Base-by-base conservation (phyloP, 2,797 vertebrate genomes). In the Etheostoma perlongum region DNA sequence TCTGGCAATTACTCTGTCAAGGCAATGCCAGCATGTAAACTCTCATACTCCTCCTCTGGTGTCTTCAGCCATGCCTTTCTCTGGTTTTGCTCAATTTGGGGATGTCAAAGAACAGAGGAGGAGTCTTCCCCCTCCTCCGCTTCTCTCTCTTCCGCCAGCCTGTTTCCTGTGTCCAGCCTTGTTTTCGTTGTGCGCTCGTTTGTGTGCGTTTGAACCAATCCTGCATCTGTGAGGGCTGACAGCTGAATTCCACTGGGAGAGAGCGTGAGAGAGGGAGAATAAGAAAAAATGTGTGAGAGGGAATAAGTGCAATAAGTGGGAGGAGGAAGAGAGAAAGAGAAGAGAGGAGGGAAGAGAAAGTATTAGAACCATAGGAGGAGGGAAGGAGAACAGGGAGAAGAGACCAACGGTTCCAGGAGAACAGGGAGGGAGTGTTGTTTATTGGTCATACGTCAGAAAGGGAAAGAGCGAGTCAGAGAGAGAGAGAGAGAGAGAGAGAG, bases 181-280 rank as follows among this genome's bases (percentile, higher is more conserved):
- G 88, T 93, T 92, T 93, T 91, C 74, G 70, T 88, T 88, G 68
- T 62, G 66, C 40, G 78, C 79, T 90, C 76, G 79, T 91, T 90
- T 90, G 82, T 79, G 84, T 64, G 85, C 66, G 49, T 84, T 92
- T 91, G 80, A 92, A 88, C 87, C 88, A 61, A 54, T 84, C 79
- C 82, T 63, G 86, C 89, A 88, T 93, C 91, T 93, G 89, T 77
- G 88, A 88, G 73, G 84, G 88, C 91, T 94, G 92, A 93, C 93
- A 91, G 91, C 90, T 90, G 91, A 93, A 94, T 93, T 93, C 93
- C 92, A 85, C 82, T 1, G 90, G 90, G 93, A 92, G 83, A 76
- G 74, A 86, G 68, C 25, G 83, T 72, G 89, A 86, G 90, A 89
- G 91, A 75, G 79, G 52, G 83, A 79, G 91, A 73, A 74, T 27